A percentile compares a stretch with the other conserved stretches of the same genome.
These are phyloP conservation scores for Thysanoteuthis rhombus DNA, from an alignment of 2,888 invertebrate genomes.

Conservation along the genomic window DNA sequence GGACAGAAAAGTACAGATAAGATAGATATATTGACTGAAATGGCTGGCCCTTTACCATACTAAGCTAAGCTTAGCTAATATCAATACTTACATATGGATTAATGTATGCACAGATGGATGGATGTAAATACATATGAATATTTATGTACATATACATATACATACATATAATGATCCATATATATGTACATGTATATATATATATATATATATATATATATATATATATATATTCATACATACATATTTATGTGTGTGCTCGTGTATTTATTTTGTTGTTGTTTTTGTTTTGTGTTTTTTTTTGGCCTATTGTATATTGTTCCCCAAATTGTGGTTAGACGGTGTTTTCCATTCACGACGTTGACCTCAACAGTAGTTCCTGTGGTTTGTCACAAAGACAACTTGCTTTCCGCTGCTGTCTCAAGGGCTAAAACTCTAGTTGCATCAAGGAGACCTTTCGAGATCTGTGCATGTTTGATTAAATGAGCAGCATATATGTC, in stretches of 20 bases:
- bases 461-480: constrained; percentile 44
- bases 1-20: no score
- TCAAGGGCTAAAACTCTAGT: not conserved
- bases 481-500: constrained; percentile 55
- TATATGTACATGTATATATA: not conserved
- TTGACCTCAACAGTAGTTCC: no score
- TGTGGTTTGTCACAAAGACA: not conserved
- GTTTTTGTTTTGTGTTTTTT: no score
- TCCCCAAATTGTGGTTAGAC: not conserved
- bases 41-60: no score
- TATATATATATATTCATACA: not conserved
- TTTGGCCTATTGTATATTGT: not conserved
- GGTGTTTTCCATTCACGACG: no score
- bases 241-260: not conserved
- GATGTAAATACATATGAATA: not conserved
- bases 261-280: not conserved
- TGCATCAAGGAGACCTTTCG: constrained; percentile 1
- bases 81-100: not conserved
- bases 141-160: not conserved
- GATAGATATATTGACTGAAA: no score
- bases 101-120: not conserved
- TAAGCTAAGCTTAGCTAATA: no score
- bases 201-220: not conserved
- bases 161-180: not conserved
- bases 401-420: not conserved